phyloP scores from a whole-genome alignment of 2,888 invertebrate species.

The Hyposoter dolosus region DNA sequence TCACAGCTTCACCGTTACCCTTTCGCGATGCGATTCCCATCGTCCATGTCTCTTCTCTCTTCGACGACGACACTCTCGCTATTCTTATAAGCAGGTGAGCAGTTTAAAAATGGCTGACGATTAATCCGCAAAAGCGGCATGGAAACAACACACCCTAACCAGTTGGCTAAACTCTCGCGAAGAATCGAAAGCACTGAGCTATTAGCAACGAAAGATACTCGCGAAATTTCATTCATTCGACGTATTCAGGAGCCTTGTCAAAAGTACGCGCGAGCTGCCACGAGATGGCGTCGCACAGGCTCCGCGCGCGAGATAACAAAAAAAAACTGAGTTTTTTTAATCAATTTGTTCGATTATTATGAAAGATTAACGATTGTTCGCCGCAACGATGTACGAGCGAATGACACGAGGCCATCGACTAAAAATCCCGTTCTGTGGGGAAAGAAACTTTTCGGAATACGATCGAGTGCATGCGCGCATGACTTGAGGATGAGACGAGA shows the following conservation, averaged over 20 bases:
- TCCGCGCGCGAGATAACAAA: background rate
- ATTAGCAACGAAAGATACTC: background rate
- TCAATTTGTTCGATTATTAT: too few relatives aligned
- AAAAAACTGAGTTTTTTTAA: background rate
- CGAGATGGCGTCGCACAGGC: background rate
- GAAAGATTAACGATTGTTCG: too few relatives aligned
- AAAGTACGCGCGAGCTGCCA: background rate
- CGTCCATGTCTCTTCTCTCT: slow-evolving; percentile 70
- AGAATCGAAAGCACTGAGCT: background rate
- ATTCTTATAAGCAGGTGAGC: slow-evolving; percentile 77
- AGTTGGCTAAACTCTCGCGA: slow-evolving; percentile 49
- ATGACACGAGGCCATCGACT: too few relatives aligned
- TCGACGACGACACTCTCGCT: slow-evolving; percentile 70
- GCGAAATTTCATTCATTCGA: background rate
- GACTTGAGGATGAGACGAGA: too few relatives aligned
- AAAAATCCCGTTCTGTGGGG: too few relatives aligned
- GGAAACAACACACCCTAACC: slow-evolving; percentile 41
- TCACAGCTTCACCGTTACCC: slow-evolving; percentile 73
- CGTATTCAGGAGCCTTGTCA: background rate
- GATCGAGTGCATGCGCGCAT: too few relatives aligned
- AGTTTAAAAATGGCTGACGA: slow-evolving; percentile 82
- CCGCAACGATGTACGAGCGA: background rate
- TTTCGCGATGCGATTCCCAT: slow-evolving; percentile 70
- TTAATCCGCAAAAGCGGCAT: slow-evolving; percentile 72
- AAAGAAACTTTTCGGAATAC: too few relatives aligned